Evolutionary conservation across 2,797 vertebrate genomes (phyloP).

Genomic region (Acrossocheilus wenchowensis): DNA sequence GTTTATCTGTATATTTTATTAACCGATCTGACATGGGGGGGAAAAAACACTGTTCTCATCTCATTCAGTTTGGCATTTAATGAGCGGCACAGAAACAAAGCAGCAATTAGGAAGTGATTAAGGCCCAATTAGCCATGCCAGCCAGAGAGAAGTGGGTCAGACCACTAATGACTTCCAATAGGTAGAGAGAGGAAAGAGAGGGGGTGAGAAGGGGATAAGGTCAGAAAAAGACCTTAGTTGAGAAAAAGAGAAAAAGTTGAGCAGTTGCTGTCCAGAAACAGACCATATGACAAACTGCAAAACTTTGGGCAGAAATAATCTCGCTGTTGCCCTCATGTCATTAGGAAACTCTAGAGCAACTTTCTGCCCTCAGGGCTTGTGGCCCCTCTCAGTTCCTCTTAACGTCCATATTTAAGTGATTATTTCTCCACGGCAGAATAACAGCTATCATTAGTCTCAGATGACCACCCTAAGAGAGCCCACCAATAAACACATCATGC

Average conservation of each 20-base stretch:
- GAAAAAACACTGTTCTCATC: constrained; percentile 40
- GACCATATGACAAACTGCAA: background rate
- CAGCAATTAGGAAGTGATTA: constrained; percentile 79
- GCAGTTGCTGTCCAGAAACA: background rate
- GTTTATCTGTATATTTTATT: constrained; percentile 19
- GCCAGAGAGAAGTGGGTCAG: constrained; percentile 77
- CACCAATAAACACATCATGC: background rate
- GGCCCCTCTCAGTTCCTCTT: constrained; percentile 17
- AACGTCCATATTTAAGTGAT: constrained; percentile 46
- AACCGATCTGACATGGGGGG: constrained; percentile 63
- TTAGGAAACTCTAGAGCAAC: background rate
- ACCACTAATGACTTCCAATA: constrained; percentile 75
- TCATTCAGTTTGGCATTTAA: constrained; percentile 69
- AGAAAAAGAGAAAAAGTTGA: background rate
- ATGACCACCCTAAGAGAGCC: constrained; percentile 13
- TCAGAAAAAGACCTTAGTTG: background rate
- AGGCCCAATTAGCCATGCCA: constrained; percentile 77
- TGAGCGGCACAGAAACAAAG: constrained; percentile 73
- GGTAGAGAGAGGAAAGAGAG: constrained; percentile 37
- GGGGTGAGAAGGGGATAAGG: background rate
- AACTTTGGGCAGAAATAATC: background rate
- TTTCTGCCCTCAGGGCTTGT: constrained; percentile 26
- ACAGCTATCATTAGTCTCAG: constrained; percentile 36
- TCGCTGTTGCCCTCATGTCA: background rate
- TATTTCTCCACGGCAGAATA: constrained; percentile 35